phyloP scores from a whole-genome alignment of 2,888 invertebrate species.

The Ctenicera cuprea region DNA sequence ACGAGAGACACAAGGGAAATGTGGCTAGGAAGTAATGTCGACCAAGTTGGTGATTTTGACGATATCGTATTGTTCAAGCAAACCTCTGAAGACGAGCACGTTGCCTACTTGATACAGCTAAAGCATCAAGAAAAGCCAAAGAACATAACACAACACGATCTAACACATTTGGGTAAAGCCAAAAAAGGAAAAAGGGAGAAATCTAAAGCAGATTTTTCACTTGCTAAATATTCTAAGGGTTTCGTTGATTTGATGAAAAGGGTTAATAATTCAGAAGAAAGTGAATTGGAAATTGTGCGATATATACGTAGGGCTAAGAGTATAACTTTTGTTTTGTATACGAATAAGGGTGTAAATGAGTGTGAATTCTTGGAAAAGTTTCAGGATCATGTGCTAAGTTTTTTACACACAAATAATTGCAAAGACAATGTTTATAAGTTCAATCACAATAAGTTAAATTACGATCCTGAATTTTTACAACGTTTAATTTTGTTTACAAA shows the following conservation, averaged over 20 bases:
- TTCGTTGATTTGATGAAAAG: background rate
- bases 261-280: background rate
- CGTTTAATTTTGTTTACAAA: constrained; percentile 16
- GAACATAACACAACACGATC: background rate
- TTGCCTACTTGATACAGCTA: constrained; percentile 24
- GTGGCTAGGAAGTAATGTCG: constrained; percentile 38
- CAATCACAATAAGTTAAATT: constrained; percentile 2
- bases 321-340: constrained; percentile 11
- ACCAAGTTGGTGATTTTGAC: constrained; percentile 36
- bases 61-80: constrained; percentile 24
- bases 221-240: constrained; percentile 10
- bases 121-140: constrained; percentile 34
- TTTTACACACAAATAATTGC: constrained; percentile 11
- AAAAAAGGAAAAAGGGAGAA: background rate
- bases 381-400: background rate
- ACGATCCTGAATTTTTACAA: constrained; percentile 16
- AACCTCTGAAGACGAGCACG: background rate
- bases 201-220: constrained; percentile 24
- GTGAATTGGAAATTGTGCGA: background rate
- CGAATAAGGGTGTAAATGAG: constrained; percentile 7
- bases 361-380: background rate
- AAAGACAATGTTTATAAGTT: constrained; percentile 11
- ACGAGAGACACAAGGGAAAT: constrained; percentile 8
- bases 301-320: background rate
- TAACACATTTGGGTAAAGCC: background rate